phyloP scores from a whole-genome alignment of 2,888 invertebrate species.

The Eugnorisma glareosa region DNA sequence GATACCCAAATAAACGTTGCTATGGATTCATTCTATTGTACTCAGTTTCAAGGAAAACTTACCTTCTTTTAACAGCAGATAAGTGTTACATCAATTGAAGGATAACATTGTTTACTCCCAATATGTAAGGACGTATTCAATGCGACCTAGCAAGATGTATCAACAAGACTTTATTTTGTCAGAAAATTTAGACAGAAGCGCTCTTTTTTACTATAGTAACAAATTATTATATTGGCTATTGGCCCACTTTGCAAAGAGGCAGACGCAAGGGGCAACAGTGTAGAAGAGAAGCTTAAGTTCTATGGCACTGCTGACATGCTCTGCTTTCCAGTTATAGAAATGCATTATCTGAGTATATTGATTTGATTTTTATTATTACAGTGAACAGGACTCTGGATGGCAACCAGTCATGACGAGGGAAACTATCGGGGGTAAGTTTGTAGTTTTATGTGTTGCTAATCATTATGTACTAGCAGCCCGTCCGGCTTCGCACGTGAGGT shows the following conservation, averaged over 20 bases:
- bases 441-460: conserved; percentile 10
- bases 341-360: neutral
- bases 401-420: conserved; percentile 72
- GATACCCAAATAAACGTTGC: neutral
- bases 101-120: neutral
- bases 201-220: neutral
- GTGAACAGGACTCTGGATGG: conserved; percentile 83
- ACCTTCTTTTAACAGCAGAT: neutral
- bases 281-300: neutral
- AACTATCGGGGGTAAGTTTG: conserved; percentile 47
- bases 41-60: neutral
- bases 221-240: too few species aligned
- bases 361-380: conserved; percentile 72
- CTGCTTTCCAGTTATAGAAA: conserved; percentile 1
- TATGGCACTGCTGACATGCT: conserved; percentile 3
- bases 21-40: neutral
- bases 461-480: too few species aligned
- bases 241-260: neutral
- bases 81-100: neutral
- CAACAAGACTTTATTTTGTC: neutral
- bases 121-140: neutral
- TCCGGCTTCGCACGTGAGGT: too few species aligned
- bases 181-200: neutral
- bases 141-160: neutral
- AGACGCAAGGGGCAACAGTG: neutral